Evolutionary conservation across 1,140 invertebrate species (phyloP).

Genomic region (Cyclargus thomasi): DNA sequence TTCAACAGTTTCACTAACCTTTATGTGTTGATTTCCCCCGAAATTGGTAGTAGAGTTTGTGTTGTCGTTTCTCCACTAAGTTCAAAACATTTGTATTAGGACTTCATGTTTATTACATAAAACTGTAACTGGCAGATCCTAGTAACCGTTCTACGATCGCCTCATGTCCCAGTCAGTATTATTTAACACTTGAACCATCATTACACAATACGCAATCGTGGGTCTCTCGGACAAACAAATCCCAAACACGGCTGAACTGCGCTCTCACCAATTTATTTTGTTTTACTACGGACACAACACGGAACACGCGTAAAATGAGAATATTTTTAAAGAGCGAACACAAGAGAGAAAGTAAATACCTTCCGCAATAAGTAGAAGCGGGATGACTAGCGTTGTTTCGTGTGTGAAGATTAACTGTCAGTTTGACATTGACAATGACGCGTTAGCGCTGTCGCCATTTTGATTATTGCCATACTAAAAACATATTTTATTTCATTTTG

Average conservation of each 20-base stretch:
- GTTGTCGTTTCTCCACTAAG: conserved; percentile 7
- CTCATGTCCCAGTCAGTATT: not conserved
- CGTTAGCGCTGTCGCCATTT: not conserved
- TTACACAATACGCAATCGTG: conserved; percentile 17
- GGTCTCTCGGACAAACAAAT: conserved; percentile 43
- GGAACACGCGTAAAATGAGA: conserved; percentile 32
- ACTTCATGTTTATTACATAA: conserved; percentile 4
- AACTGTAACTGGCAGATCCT: not conserved
- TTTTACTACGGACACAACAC: conserved; percentile 33
- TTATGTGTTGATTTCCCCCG: not conserved
- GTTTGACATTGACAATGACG: conserved; percentile 22
- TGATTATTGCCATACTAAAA: not conserved
- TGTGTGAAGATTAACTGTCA: conserved; percentile 31
- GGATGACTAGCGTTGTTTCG: not conserved
- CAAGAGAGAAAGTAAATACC: conserved; percentile 30
- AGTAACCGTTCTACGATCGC: too few relatives aligned
- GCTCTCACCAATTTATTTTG: conserved; percentile 60
- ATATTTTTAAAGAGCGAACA: not conserved
- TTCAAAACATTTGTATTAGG: conserved; percentile 2
- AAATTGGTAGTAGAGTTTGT: not conserved
- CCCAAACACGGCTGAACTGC: conserved; percentile 51
- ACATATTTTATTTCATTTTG: not conserved
- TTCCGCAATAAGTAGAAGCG: conserved; percentile 17
- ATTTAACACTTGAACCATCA: conserved; percentile 8
- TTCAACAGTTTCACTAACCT: too few relatives aligned